Base-by-base conservation (phyloP, 2,888 invertebrate genomes). In the Calameuta pallipes region DNA sequence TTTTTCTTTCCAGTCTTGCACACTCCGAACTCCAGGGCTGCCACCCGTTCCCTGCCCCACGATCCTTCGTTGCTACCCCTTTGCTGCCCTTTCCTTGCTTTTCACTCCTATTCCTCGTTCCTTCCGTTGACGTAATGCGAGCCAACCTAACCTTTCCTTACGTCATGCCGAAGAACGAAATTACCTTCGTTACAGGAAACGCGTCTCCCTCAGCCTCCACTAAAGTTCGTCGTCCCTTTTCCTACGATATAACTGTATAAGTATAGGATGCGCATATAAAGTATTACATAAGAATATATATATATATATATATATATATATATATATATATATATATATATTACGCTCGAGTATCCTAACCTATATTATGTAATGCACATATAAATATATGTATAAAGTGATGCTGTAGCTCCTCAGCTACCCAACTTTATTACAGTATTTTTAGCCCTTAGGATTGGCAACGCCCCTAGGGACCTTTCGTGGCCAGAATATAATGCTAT, bases 161-260 rank as follows among this genome's bases (percentile, higher is more conserved):
- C 86, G 79, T 81, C 82, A 80, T 77, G 69, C 73, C 77, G 87
- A 90, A 88, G 89, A 90, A 90, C 89, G 85, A 91, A 91, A 91
- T 91, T 91, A 89, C 91, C 91, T 91, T 91, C 90, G 91, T 91
- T 91, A 91, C 87, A 88, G 85, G 89, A 89, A 89, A 89, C 87
- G 87, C 88, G 86, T 88, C 86, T 89, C 6, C 88, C 83, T 85
- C 84, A 83, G 85, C 80, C 85, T 83, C 85, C 83, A 81, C 82
- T 82, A 80, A 23, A 68, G 34, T 75, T 56, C 35, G 69, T 30
- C 76, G 37, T 76, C 70, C 76, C 76, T 76, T 34, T 41, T 31
- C 23, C 70, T 36, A 31, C 23, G 69, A 70, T 70, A 36, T 75
- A 30, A 4, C 30, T 4, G 68, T 33, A 68, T 71, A 73, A 31